Percentiles rank a stretch among this genome's conserved stretches.
These are phyloP conservation scores for Trachymyrmex septentrionalis DNA, from an alignment of 1,140 invertebrate genomes.

Conservation along the genomic window DNA sequence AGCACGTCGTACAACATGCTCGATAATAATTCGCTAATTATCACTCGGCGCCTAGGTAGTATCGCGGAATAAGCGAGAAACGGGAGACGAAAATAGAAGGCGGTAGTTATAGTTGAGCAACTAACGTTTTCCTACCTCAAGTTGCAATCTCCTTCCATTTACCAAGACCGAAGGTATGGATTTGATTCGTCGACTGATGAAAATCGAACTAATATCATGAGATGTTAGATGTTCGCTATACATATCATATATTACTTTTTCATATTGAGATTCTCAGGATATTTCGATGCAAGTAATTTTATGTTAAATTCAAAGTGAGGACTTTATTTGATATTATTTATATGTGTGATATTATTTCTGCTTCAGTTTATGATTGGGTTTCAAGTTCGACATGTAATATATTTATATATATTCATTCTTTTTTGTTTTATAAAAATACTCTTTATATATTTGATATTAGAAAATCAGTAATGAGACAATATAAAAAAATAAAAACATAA, in stretches of 20 bases:
- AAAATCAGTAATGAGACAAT: no score
- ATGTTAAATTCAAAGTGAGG: not conserved
- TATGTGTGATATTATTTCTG: no score
- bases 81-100: conserved; percentile 12
- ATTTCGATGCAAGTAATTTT: not conserved
- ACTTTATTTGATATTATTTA: not conserved
- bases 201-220: conserved; percentile 4
- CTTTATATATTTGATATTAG: no score
- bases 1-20: conserved; percentile 19
- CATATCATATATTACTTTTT: not conserved
- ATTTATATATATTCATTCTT: no score
- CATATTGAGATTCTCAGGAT: not conserved
- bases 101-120: conserved; percentile 57
- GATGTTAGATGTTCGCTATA: not conserved
- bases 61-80: not conserved
- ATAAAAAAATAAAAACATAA: no score
- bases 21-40: conserved; percentile 71
- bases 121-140: conserved; percentile 27
- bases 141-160: conserved; percentile 32
- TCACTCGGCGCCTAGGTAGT: conserved; percentile 1
- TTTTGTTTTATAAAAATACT: no score
- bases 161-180: not conserved
- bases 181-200: not conserved
- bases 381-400: no score
- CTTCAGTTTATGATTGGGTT: no score